A percentile compares a stretch with the other conserved stretches of the same genome.
Evolutionary conservation across 2,888 invertebrate species (phyloP).

Genomic region (Nymphalis polychloros): DNA sequence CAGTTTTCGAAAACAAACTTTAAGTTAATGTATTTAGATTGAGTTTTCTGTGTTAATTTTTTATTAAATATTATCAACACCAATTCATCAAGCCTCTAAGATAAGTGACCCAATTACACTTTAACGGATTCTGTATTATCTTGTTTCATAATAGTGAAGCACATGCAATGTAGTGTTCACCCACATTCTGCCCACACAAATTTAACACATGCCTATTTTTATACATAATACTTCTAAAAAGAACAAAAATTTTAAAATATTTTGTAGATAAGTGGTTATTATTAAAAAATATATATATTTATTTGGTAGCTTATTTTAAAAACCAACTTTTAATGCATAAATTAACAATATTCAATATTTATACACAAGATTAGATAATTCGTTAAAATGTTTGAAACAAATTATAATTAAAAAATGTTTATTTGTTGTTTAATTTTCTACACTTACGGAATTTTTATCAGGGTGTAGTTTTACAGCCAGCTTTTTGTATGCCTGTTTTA

Average conservation of each 20-base stretch:
- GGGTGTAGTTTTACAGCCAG: conserved; percentile 88
- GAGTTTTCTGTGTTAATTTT: neutral
- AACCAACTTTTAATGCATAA: too few species aligned
- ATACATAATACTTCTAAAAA: neutral
- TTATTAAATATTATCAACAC: neutral
- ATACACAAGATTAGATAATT: neutral
- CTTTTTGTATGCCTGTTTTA: conserved; percentile 89
- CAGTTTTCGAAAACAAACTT: too few species aligned
- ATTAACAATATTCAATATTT: too few species aligned
- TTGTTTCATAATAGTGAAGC: neutral
- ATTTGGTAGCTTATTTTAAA: too few species aligned
- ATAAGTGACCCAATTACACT: neutral
- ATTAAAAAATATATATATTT: too few species aligned
- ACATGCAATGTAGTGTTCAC: conserved; percentile 14
- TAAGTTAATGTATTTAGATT: too few species aligned
- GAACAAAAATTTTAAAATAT: neutral
- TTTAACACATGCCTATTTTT: conserved; percentile 8
- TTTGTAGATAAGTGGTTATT: neutral
- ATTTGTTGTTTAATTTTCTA: neutral
- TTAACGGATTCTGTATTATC: neutral
- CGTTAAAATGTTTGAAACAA: neutral
- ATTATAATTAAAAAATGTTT: neutral
- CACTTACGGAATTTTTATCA: conserved; percentile 85
- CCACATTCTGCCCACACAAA: conserved; percentile 36
- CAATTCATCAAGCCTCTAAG: conserved; percentile 2